Base-by-base conservation (phyloP, 2,113 vertebrate species). In the Cyanistes caeruleus region DNA sequence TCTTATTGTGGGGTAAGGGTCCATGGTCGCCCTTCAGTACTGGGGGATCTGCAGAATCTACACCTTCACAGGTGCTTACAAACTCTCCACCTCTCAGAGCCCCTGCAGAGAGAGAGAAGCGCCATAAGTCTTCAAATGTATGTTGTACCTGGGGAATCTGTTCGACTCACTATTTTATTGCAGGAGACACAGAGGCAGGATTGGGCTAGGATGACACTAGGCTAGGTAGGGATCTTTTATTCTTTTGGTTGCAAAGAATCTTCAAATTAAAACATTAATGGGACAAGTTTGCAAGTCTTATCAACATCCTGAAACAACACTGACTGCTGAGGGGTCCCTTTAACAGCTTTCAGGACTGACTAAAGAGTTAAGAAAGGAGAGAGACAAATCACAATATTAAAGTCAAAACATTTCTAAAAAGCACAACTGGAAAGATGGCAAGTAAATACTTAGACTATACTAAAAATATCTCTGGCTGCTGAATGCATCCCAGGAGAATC, bases 1-100 rank as follows among this genome's bases (percentile, higher is more conserved):
- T 98, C 33, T 98, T 95, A 93, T 98, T 99, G 55, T 98, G 98
- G 16, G 99, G 99, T 90, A 99, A 93, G 15, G 99, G 99, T 5
- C 99, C 99, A 39, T 98, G 98, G 15, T 97, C 98, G 7, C 98
- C 97, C 15, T 98, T 95, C 63, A 98, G 62, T 25, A 98, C 96
- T 15, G 93, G 64, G 5, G 97, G 89, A 60, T 97, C 98, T 44
- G 86, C 27, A 87, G 98, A 97, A 3, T 98, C 98, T 46, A 97
- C 98, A 52, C 98, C 98, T 87, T 98, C 98, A 30, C 98, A 98
- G 30, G 98, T 97, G 97, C 98, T 88, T 97, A 98, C 62, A 87
- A 93, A 88, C 13, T 98, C 98, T 41, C 95, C 95, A 27, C 97
- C 87, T 86, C 90, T 97, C 33, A 93, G 86, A 24, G 97, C 49